phyloP scores from a whole-genome alignment of 2,797 vertebrate species.

The Gadopsis bispinosus region DNA sequence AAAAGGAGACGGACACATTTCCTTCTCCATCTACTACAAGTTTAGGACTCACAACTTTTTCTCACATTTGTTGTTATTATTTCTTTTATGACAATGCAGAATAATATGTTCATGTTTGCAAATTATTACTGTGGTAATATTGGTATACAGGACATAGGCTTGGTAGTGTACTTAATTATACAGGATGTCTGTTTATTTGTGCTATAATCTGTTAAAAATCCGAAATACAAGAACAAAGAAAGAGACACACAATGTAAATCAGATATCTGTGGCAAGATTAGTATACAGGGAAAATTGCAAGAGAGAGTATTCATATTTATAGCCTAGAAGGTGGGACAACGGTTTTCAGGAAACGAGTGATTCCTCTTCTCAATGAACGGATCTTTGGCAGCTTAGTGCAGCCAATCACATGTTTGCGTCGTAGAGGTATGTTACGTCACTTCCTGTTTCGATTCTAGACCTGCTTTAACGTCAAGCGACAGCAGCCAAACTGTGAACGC shows the following conservation, averaged over 20 bases:
- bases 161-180: not conserved
- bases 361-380: not conserved
- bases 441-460: conserved; percentile 30
- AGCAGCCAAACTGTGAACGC: not conserved
- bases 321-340: not conserved
- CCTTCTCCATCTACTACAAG: not conserved
- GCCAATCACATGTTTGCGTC: conserved; percentile 40
- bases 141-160: not conserved
- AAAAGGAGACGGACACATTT: not conserved
- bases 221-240: not conserved
- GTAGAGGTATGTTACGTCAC: not conserved
- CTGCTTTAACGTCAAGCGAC: no score
- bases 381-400: conserved; percentile 43
- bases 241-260: not conserved
- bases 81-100: not conserved
- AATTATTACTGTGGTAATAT: not conserved
- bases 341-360: conserved; percentile 4
- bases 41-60: not conserved
- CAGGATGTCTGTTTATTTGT: not conserved
- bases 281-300: not conserved
- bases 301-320: not conserved
- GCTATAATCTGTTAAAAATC: not conserved
- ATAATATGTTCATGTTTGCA: not conserved
- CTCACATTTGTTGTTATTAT: no score
- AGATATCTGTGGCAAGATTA: not conserved